Percentiles rank a stretch among this genome's conserved stretches.
Evolutionary conservation across 1,140 invertebrate species (phyloP).

Genomic region (Neodiprion pinetum): DNA sequence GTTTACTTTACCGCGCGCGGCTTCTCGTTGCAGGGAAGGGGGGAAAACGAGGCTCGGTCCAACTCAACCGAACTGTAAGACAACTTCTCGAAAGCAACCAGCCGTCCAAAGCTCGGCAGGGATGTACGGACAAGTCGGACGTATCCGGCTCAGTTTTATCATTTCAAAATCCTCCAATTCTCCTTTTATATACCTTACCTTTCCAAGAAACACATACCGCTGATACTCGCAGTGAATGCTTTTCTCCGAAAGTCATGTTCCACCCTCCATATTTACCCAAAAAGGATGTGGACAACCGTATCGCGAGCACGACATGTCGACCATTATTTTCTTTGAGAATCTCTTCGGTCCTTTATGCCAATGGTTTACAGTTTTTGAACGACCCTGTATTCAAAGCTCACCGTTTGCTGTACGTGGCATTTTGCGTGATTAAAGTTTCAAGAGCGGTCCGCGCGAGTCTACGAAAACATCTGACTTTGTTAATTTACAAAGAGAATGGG

Average conservation of each 20-base stretch:
- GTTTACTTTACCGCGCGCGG: background rate
- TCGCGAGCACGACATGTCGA: background rate
- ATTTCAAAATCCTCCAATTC: background rate
- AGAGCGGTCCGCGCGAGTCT: background rate
- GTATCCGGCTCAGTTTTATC: background rate
- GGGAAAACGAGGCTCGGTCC: background rate
- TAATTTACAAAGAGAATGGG: conserved; percentile 13
- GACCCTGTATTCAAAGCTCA: background rate
- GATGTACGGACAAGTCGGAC: background rate
- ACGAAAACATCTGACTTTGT: conserved; percentile 17
- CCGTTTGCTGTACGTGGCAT: background rate
- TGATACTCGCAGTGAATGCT: background rate
- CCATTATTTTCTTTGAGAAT: background rate
- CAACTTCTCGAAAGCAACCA: background rate
- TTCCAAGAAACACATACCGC: background rate
- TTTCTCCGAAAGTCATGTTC: background rate
- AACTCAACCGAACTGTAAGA: background rate
- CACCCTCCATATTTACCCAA: background rate
- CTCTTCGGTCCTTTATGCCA: background rate
- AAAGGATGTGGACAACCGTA: background rate
- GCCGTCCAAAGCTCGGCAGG: too few species aligned
- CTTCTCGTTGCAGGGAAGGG: background rate
- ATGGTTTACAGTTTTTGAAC: background rate
- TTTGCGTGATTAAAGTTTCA: background rate
- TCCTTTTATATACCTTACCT: background rate